Base-by-base conservation (phyloP, 2,888 invertebrate genomes). In the Adelognathus sp. region DNA sequence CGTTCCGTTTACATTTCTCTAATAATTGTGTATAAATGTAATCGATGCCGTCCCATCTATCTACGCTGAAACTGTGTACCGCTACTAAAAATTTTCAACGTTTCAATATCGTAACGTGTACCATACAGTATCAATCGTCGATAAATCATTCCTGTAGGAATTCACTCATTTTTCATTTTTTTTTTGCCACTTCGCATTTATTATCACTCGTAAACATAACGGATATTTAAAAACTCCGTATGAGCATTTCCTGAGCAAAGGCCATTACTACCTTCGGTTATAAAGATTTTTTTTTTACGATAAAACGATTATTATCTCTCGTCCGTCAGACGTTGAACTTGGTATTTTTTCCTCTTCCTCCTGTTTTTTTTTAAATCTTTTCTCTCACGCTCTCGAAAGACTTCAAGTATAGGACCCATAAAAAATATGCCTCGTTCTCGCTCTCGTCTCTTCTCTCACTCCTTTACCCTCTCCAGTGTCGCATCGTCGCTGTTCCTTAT, bases 241-340 rank as follows among this genome's bases (percentile, higher is more conserved):
- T 36, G 66, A 72, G 60, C 33, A 27, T 61, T 81, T 77, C 77
- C 74, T 72, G 77, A 79, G 77, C 79, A 79, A 81, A 72, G 81
- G 72, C 79, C 76, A 76, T 75, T 69, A 70, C 76, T 60, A 71
- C 39, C 72, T 66, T 41, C 66, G 69, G 60, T 67, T 60, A 69
- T 44, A 69, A 77, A n/a, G n/a, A n/a, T n/a, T n/a, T n/a, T n/a
- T n/a, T n/a, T n/a, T 54, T 63, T 58, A 71, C 64, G 60, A 67
- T 73, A 64, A 73, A 78, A 78, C 54, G 71, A 72, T 76, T 69
- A 74, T 70, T 63, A 76, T 76, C 72, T 66, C 41, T 54, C 16
- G 64, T 64, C 71, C 33, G 70, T 69, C 21, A 54, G 64, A 72
- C 74, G 63, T 64, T 44, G 50, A n/a, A 60, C 46, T 61, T 69